Conservation (phyloP, 1,140 invertebrate species). For the Condylostylus longicornis region DNA sequence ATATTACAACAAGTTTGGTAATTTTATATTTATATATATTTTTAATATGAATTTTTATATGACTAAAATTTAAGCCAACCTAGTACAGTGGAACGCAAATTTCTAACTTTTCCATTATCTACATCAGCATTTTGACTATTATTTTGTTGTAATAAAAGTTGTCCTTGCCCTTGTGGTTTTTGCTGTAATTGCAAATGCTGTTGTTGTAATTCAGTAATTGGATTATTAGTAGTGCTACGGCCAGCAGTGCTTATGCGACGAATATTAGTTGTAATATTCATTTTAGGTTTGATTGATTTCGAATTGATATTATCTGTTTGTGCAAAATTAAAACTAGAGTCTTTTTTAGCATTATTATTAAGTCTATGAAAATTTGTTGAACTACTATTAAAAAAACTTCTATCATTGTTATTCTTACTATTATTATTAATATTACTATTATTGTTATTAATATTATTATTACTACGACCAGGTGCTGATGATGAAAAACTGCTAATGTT, state of each 20-base stretch:
- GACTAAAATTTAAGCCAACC: conserved; percentile 46
- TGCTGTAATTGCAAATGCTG: conserved; percentile 8
- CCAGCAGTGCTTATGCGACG: not conserved
- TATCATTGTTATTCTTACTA: conserved; percentile 2
- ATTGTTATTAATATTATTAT: no score
- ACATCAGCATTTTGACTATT: conserved; percentile 32
- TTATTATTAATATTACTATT: conserved; percentile 7
- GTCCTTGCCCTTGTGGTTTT: conserved; percentile 9
- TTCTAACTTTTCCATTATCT: conserved; percentile 49
- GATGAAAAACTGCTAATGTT: conserved; percentile 5
- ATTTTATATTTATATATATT: no score
- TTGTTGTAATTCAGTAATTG: conserved; percentile 20
- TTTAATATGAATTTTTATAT: no score
- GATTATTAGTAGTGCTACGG: conserved; percentile 6
- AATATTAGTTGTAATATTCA: not conserved
- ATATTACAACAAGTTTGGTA: no score
- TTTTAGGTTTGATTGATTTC: conserved; percentile 11
- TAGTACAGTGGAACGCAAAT: conserved; percentile 47
- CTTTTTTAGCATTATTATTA: not conserved
- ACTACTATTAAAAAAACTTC: conserved; percentile 2
- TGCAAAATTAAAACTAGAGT: no score
- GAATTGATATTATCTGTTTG: not conserved
- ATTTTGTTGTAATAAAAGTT: conserved; percentile 16
- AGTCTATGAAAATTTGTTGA: not conserved
- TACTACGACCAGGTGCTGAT: no score